These are phyloP conservation scores for Charanyca ferruginea DNA, from an alignment of 2,888 invertebrate genomes.

Conservation along the genomic window DNA sequence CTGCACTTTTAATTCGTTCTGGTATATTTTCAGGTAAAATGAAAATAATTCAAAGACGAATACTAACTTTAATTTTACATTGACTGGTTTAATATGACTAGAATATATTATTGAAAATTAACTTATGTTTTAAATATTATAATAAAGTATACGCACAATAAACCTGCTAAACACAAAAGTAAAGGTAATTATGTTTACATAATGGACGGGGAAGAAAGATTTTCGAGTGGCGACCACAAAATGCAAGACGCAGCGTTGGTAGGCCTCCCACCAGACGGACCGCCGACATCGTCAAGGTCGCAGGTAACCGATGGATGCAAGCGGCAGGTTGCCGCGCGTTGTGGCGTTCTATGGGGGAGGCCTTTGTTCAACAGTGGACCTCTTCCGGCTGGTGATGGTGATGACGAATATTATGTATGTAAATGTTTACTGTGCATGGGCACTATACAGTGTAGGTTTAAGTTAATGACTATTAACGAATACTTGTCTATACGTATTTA, in stretches of 20 bases:
- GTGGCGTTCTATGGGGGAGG: too few relatives aligned
- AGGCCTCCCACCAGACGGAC: too few relatives aligned
- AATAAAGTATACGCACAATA: not conserved
- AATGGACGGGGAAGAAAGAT: too few relatives aligned
- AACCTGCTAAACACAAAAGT: not conserved
- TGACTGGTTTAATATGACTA: slow-evolving; percentile 8
- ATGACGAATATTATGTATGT: too few relatives aligned
- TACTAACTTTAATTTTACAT: slow-evolving; percentile 22
- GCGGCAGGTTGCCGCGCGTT: too few relatives aligned
- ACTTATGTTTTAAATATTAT: not conserved
- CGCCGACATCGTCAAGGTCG: too few relatives aligned
- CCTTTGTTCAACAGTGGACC: too few relatives aligned
- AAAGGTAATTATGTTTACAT: not conserved
- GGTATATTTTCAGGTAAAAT: slow-evolving; percentile 8
- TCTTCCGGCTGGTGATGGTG: too few relatives aligned
- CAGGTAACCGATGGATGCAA: too few relatives aligned
- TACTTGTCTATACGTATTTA: too few relatives aligned
- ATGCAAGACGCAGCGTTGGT: too few relatives aligned
- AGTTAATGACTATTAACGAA: slow-evolving; percentile 17
- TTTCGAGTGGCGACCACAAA: too few relatives aligned
- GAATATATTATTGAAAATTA: not conserved
- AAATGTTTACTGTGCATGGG: not conserved
- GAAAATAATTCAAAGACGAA: not conserved
- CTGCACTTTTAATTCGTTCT: not conserved
- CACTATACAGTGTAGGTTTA: not conserved